phyloP scores from a whole-genome alignment of 1,140 invertebrate genomes.

The Heliconius eleuchia region DNA sequence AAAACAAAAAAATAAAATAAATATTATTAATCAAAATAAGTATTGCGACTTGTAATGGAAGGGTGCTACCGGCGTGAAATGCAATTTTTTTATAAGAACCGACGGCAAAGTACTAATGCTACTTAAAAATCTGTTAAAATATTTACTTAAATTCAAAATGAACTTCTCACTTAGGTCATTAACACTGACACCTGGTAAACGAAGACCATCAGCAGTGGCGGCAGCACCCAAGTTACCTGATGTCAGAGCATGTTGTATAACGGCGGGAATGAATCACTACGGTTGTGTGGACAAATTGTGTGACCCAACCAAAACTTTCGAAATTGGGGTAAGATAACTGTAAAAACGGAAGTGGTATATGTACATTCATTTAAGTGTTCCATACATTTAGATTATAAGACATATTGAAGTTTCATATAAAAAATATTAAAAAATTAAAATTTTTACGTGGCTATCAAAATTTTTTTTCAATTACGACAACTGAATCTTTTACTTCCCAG shows the following conservation, averaged over 20 bases:
- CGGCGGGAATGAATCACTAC: slow-evolving; percentile 87
- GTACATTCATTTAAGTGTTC: slow-evolving; percentile 16
- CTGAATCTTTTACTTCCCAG: too few relatives aligned
- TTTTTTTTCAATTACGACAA: too few relatives aligned
- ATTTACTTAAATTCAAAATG: background rate
- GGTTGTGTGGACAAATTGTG: slow-evolving; percentile 90
- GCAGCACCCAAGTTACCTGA: slow-evolving; percentile 85
- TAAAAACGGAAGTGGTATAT: background rate
- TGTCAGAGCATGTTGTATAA: slow-evolving; percentile 86
- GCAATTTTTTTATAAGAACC: too few relatives aligned
- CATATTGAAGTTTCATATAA: too few relatives aligned
- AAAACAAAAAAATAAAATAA: too few relatives aligned
- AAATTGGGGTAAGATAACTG: slow-evolving; percentile 64
- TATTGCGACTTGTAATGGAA: too few relatives aligned
- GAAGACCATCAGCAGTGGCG: slow-evolving; percentile 80
- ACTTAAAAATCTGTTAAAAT: too few relatives aligned
- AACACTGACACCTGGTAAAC: slow-evolving; percentile 84
- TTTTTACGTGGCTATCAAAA: too few relatives aligned
- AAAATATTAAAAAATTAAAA: too few relatives aligned
- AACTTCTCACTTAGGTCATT: slow-evolving; percentile 76
- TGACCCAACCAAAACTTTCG: slow-evolving; percentile 84
- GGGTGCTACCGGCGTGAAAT: too few relatives aligned
- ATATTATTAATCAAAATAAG: too few relatives aligned
- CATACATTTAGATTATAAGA: background rate
- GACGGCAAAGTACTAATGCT: too few relatives aligned